Conservation (phyloP, 2,113 vertebrate genomes). For the Sialia sialis region DNA sequence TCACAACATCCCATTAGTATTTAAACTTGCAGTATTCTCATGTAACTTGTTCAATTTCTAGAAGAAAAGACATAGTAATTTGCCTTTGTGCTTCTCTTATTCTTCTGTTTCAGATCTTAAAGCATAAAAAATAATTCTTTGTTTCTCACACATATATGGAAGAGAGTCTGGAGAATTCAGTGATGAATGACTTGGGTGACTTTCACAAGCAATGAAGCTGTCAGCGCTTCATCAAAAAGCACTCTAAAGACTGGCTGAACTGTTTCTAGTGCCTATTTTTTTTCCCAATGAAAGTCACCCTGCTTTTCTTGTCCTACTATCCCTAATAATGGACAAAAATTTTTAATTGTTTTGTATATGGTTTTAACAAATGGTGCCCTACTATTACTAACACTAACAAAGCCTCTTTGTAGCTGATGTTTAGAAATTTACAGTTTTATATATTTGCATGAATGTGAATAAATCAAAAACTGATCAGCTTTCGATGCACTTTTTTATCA, state of each 20-base stretch:
- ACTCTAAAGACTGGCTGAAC: neutral
- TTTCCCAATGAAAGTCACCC: neutral
- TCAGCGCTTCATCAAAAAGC: neutral
- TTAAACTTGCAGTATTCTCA: neutral
- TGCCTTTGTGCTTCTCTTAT: neutral
- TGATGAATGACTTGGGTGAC: neutral
- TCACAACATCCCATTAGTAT: neutral
- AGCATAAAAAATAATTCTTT: neutral
- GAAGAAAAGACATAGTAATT: neutral
- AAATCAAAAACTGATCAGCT: neutral
- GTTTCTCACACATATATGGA: neutral
- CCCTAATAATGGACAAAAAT: neutral
- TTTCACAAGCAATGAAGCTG: neutral
- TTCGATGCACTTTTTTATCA: neutral
- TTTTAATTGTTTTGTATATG: neutral
- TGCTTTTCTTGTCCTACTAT: neutral
- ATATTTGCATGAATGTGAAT: neutral
- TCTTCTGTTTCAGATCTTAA: neutral
- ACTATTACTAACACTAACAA: neutral
- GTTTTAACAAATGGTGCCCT: neutral
- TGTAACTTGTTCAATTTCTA: neutral
- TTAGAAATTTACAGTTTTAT: neutral
- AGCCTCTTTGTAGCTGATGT: neutral
- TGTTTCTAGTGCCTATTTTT: neutral
- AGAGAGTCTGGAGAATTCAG: neutral